phyloP scores from a whole-genome alignment of 2,113 vertebrate genomes.

The Indicator maculatus region DNA sequence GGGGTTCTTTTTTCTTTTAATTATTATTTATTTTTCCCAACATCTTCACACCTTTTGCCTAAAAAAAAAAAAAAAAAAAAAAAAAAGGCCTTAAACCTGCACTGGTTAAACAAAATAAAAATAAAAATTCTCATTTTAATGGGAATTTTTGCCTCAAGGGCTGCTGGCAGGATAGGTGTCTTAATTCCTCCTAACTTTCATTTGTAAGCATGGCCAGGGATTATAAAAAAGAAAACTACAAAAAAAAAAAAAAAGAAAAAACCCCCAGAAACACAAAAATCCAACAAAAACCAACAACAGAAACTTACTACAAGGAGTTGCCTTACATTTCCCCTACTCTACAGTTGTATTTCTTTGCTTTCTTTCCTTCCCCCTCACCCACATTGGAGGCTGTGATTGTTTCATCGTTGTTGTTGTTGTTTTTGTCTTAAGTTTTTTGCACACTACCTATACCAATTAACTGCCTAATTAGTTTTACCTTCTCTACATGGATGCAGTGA shows the following conservation, averaged over 20 bases:
- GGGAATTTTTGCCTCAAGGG: conserved; percentile 65
- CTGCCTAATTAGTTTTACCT: conserved; percentile 81
- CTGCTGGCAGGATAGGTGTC: conserved; percentile 50
- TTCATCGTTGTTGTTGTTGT: not conserved
- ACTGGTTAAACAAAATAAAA: conserved; percentile 12
- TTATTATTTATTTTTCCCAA: not conserved
- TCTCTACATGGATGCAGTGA: conserved; percentile 82
- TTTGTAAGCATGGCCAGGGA: conserved; percentile 46
- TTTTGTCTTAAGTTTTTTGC: conserved; percentile 68
- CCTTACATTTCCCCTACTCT: conserved; percentile 58
- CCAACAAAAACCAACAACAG: not conserved
- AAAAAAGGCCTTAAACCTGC: conserved; percentile 64
- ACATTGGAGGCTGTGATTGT: conserved; percentile 64
- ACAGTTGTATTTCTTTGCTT: conserved; percentile 48
- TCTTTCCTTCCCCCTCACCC: conserved; percentile 30
- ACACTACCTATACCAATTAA: conserved; percentile 82
- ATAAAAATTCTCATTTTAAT: conserved; percentile 57
- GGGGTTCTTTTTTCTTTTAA: no score
- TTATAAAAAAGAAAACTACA: not conserved
- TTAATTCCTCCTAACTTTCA: conserved; percentile 39
- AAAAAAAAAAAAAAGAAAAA: no score
- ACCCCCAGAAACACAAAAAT: no score
- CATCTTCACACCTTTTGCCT: conserved; percentile 53
- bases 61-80: not conserved
- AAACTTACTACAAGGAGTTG: conserved; percentile 51